These are phyloP conservation scores for Lagorchestes hirsutus DNA, from an alignment of 2,797 vertebrate species.

Conservation along the genomic window DNA sequence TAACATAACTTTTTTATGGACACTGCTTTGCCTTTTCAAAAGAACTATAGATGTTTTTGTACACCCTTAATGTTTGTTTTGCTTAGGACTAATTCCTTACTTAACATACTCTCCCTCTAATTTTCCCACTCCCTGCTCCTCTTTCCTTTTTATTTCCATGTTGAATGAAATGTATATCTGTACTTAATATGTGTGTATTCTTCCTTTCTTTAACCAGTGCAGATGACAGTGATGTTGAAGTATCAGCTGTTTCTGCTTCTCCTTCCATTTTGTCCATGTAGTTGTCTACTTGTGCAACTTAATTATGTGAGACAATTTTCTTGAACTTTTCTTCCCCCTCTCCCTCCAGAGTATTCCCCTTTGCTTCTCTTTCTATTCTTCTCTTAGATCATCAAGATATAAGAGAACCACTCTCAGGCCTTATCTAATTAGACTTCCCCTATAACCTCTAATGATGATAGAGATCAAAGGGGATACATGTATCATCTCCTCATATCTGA, in stretches of 20 bases:
- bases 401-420: background rate
- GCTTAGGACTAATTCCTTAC: background rate
- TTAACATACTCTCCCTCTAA: background rate
- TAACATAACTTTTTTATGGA: too few relatives aligned
- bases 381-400: background rate
- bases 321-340: background rate
- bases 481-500: background rate
- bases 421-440: background rate
- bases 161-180: background rate
- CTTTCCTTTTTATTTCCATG: background rate
- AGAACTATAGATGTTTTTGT: background rate
- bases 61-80: background rate
- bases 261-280: background rate
- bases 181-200: background rate
- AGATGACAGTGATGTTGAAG: background rate
- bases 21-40: background rate
- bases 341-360: background rate
- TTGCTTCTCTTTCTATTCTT: background rate
- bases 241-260: background rate
- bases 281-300: background rate
- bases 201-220: background rate
- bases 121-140: background rate
- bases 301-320: background rate
- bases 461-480: background rate
- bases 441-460: background rate